phyloP scores from a whole-genome alignment of 2,888 invertebrate species.

The Lithophane ornitopus region DNA sequence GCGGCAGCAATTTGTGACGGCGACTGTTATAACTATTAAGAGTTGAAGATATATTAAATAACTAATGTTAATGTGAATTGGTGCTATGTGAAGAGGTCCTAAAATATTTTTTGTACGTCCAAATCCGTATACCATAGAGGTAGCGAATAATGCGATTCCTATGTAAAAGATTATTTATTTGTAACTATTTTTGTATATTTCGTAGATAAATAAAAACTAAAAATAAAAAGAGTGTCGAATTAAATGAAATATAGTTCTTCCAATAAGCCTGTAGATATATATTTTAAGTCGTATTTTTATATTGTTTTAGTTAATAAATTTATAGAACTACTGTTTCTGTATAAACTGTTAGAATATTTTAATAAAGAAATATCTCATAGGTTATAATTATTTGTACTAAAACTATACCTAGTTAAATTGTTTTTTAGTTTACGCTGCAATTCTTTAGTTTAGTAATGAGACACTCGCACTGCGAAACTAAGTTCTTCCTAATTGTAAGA shows the following conservation, averaged over 20 bases:
- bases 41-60: conserved; percentile 62
- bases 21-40: conserved; percentile 58
- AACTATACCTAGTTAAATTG: conserved; percentile 81
- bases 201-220: conserved; percentile 77
- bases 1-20: conserved; percentile 53
- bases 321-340: conserved; percentile 80
- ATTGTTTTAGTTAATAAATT: conserved; percentile 70
- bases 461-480: conserved; percentile 87
- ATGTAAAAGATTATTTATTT: conserved; percentile 88
- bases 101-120: conserved; percentile 71
- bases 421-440: conserved; percentile 83
- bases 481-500: conserved; percentile 88
- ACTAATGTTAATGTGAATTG: conserved; percentile 71
- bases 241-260: conserved; percentile 81
- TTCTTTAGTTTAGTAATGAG: conserved; percentile 78
- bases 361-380: conserved; percentile 87
- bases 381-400: conserved; percentile 82
- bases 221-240: conserved; percentile 73
- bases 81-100: conserved; percentile 79
- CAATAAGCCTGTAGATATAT: conserved; percentile 88
- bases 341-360: conserved; percentile 85
- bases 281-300: conserved; percentile 77
- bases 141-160: conserved; percentile 81
- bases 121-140: conserved; percentile 75
- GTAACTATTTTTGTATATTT: conserved; percentile 88